Evolutionary conservation across 2,797 vertebrate genomes (phyloP).

Genomic region (Parotocinclus haroldoi): DNA sequence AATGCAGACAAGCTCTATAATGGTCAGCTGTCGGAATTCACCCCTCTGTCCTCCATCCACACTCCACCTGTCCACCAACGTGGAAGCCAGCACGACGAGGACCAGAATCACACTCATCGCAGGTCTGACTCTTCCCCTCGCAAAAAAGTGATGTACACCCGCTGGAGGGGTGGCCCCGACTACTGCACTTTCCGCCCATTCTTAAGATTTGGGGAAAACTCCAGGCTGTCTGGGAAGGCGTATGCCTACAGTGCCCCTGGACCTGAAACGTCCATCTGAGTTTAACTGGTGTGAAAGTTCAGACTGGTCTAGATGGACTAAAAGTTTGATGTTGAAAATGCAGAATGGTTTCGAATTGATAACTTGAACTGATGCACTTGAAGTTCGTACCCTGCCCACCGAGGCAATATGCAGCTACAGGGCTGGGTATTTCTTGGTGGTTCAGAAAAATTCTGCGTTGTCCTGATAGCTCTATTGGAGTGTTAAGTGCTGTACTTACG

Average conservation of each 20-base stretch:
- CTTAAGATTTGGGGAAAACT: constrained; percentile 67
- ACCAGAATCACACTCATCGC: constrained; percentile 68
- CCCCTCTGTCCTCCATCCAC: constrained; percentile 79
- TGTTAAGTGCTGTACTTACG: constrained; percentile 53
- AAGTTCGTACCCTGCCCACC: constrained; percentile 1
- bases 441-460: constrained; percentile 15
- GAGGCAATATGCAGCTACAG: constrained; percentile 13
- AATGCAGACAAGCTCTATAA: constrained; percentile 71
- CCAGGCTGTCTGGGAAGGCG: constrained; percentile 57
- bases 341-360: constrained; percentile 21
- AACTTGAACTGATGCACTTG: background rate
- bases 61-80: constrained; percentile 59
- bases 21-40: constrained; percentile 81
- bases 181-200: constrained; percentile 77
- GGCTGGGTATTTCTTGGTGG: constrained; percentile 23
- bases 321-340: constrained; percentile 1
- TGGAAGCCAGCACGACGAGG: constrained; percentile 53
- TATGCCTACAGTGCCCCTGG: constrained; percentile 66
- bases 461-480: constrained; percentile 15
- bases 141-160: constrained; percentile 80
- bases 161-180: constrained; percentile 73
- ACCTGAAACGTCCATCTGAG: constrained; percentile 81
- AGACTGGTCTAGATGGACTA: background rate
- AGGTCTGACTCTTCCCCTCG: constrained; percentile 72
- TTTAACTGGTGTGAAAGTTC: background rate